Evolutionary conservation across 2,113 vertebrate genomes (phyloP), one percentile per base, ranked within the genome.

Genomic region (Ammodytes marinus): DNA sequence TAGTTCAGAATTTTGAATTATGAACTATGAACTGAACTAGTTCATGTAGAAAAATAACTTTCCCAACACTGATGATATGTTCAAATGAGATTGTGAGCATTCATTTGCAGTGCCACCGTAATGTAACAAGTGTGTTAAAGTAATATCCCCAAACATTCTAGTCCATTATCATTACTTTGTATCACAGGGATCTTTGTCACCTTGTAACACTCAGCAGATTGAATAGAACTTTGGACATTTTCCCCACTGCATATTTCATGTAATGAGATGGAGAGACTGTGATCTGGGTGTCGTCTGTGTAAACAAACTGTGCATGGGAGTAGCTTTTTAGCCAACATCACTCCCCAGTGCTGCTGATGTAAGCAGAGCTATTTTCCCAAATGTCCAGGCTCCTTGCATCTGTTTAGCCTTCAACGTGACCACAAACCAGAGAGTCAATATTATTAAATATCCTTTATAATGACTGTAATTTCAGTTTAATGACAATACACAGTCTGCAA

Each of bases 261-360:
- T 84, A 92, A 87, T 77, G 82, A 91, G 85, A 88, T 79, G 87
- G 84, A 79, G 87, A 88, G 83, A 79, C 83, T 88, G 74, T 90
- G 88, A 92, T 91, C 84, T 93, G 89, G 88, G 91, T 92, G 91
- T 88, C 84, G 80, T 88, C 91, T 89, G 82, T 88, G 89, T 89
- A 90, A 94, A 92, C 90, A 92, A 91, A 87, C 79, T 80, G 87
- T 69, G 76, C 64, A 78, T 84, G 85, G 90, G 86, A 92, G 88
- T 84, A 73, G 76, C 73, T 85, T 78, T 69, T 92, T 92, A 86
- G 79, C 82, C 19, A 73, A 61, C 88, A 79, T 84, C 74, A 74
- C 89, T 88, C 92, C 85, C 80, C 68, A 45, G 73, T 73, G 90
- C 83, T 91, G 88, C 85, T 88, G 87, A 91, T 90, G 80, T 89